Evolutionary conservation across 2,797 vertebrate species (phyloP).

Genomic region (Schizothorax lantsangensis): DNA sequence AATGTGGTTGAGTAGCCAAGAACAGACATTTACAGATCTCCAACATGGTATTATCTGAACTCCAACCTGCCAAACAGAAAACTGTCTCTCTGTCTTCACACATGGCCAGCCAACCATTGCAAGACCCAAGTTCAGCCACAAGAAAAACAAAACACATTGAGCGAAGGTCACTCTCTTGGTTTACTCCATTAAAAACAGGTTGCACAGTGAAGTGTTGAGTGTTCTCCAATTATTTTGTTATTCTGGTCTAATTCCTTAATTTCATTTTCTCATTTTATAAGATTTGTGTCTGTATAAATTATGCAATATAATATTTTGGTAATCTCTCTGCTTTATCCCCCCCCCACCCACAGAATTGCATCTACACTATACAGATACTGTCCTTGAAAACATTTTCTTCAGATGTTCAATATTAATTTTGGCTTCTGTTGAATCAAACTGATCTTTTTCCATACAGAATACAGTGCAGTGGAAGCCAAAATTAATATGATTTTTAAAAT

Average conservation of each 20-base stretch:
- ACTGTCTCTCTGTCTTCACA: slow-evolving; percentile 52
- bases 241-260: neutral
- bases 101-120: slow-evolving; percentile 26
- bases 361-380: too few relatives aligned
- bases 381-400: neutral
- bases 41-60: slow-evolving; percentile 70
- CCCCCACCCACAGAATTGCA: neutral
- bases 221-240: slow-evolving; percentile 30
- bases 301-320: neutral
- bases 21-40: slow-evolving; percentile 63
- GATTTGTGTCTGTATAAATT: neutral
- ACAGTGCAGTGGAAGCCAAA: neutral
- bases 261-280: neutral
- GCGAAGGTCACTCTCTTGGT: slow-evolving; percentile 22
- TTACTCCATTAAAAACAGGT: neutral
- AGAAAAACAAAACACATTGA: slow-evolving; percentile 26
- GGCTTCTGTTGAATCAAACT: slow-evolving; percentile 72
- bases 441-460: slow-evolving; percentile 48
- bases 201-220: neutral
- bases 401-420: slow-evolving; percentile 72
- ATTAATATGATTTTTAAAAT: neutral
- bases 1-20: slow-evolving; percentile 57
- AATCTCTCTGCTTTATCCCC: neutral
- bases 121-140: slow-evolving; percentile 33
- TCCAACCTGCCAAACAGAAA: slow-evolving; percentile 59